Percentiles rank a stretch among this genome's conserved stretches.
Evolutionary conservation across 2,888 invertebrate species (phyloP).

Genomic region (Petrolisthes cinctipes): DNA sequence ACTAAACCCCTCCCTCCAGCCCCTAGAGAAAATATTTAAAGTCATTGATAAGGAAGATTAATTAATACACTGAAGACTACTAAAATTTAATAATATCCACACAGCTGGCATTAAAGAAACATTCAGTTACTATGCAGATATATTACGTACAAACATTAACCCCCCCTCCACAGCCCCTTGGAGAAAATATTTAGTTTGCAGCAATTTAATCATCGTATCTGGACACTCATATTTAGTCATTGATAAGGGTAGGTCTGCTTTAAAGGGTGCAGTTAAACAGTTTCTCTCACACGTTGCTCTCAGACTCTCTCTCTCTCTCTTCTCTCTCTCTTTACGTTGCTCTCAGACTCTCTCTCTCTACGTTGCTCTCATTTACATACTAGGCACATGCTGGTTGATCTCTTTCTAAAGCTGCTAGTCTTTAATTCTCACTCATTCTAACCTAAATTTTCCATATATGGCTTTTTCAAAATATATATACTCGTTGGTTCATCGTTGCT

Average conservation of each 20-base stretch:
- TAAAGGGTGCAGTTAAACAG: background rate
- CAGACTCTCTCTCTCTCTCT: background rate
- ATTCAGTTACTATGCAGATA: background rate
- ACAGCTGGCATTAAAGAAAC: background rate
- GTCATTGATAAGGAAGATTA: background rate
- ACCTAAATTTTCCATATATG: too few species aligned
- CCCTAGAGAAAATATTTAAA: background rate
- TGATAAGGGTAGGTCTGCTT: slow-evolving; percentile 11
- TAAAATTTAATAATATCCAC: too few species aligned
- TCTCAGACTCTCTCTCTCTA: background rate
- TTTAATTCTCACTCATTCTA: slow-evolving; percentile 20
- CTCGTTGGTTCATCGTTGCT: background rate
- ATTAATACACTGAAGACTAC: too few species aligned
- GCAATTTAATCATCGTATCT: background rate
- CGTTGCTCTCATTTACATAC: background rate
- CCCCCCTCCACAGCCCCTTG: background rate
- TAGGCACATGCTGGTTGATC: background rate
- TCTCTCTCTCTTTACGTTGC: background rate
- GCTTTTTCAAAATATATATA: too few species aligned
- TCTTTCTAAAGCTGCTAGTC: background rate
- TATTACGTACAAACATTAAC: background rate
- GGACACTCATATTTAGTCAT: slow-evolving; percentile 13
- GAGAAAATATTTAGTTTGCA: background rate
- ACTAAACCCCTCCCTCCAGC: background rate
- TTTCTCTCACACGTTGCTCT: background rate